Evolutionary conservation across 2,113 vertebrate genomes (phyloP).

Genomic region (Sinosuthora webbiana): DNA sequence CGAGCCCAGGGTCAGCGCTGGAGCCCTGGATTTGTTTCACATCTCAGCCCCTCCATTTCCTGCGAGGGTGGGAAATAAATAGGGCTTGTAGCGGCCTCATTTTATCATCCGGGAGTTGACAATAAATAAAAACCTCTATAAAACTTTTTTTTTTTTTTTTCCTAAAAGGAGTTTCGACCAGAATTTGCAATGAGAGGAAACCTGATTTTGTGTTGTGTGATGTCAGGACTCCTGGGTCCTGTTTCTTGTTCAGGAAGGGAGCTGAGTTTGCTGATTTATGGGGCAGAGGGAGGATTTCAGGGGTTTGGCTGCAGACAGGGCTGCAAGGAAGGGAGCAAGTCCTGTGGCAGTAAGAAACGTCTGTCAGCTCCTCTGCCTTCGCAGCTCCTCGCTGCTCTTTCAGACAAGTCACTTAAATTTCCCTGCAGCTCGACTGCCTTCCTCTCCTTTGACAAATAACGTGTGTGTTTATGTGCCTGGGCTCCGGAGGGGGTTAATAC

Average conservation of each 20-base stretch:
- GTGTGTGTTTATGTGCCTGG: constrained; percentile 44
- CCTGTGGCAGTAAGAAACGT: neutral
- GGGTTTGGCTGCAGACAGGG: neutral
- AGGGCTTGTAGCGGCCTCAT: constrained; percentile 5
- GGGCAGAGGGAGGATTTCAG: neutral
- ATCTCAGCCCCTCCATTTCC: constrained; percentile 30
- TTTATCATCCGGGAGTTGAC: constrained; percentile 49
- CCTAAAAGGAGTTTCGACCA: neutral
- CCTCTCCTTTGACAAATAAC: constrained; percentile 50
- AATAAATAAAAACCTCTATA: constrained; percentile 47
- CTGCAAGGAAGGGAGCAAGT: neutral
- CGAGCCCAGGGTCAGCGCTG: constrained; percentile 52
- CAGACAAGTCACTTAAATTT: constrained; percentile 44
- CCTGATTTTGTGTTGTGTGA: neutral
- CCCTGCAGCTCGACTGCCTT: constrained; percentile 1
- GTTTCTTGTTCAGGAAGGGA: neutral
- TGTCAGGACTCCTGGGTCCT: neutral
- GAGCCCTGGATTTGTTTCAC: constrained; percentile 39
- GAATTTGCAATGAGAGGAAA: constrained; percentile 29
- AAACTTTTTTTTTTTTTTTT: constrained; percentile 32
- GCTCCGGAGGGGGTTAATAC: constrained; percentile 60
- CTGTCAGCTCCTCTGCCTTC: neutral
- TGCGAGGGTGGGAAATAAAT: constrained; percentile 46
- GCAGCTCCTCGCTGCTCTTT: neutral
- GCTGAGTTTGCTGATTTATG: neutral